Base-by-base conservation (phyloP, 2,888 invertebrate genomes). In the Heliconius aoede region DNA sequence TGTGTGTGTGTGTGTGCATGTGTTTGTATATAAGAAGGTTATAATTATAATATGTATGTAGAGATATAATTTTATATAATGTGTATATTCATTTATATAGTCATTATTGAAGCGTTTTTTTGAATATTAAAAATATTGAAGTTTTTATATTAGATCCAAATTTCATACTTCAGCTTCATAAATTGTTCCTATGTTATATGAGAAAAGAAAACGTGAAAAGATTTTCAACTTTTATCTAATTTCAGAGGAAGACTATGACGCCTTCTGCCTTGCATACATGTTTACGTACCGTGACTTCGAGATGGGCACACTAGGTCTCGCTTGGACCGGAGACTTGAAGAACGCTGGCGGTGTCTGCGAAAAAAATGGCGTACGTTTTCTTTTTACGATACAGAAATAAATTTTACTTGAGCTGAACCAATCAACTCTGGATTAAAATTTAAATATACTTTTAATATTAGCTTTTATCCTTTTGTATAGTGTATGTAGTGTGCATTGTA, bases 341-440 rank as follows among this genome's bases (percentile, higher is more conserved):
- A 98, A 98, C 88, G 98, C 99, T 36, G 99, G 99, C 13, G 99
- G 99, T 46, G 99, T 99, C 80, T 99, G 99, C 91, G 99, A 99
- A 91, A 98, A 98, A 89, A 98, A 98, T 91, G 98, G 98, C 93
- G 98, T 98, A 95, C 95, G 96, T 94, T 51, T 55, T 61, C 46
- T 65, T 40, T 30, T 15, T 15, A 64, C 32, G 36, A 13, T 62
- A n/a, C 24, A 64, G 9, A 64, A 32, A n/a, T 51, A 58, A 4
- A 24, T 24, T 24, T 58, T 13, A 24, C 51, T 51, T 51, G 3
- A 21, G 3, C 8, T 51, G 51, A 51, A 51, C 51, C 9, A 46
- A 46, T 18, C 7, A 46, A 18, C 46, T 46, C 46, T 18, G 46
- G 7, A 1, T 9, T 55, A 9, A 0, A 8, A 55, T 55, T 55